phyloP scores from a whole-genome alignment of 2,888 invertebrate genomes.

The Hydriomena furcata region DNA sequence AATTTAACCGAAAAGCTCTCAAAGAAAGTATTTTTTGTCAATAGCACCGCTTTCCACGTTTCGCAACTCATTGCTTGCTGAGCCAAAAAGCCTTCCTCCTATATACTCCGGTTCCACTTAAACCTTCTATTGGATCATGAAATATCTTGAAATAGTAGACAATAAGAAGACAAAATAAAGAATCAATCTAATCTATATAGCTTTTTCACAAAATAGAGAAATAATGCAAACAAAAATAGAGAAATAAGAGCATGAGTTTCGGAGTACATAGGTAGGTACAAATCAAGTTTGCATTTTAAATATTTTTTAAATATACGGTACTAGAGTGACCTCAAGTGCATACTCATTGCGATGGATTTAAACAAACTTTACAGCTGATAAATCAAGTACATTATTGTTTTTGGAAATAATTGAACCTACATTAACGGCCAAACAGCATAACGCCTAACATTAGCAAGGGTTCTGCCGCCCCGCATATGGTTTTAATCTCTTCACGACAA shows the following conservation, averaged over 20 bases:
- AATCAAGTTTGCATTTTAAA: no score
- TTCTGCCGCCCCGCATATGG: conserved; percentile 41
- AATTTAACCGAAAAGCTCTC: conserved; percentile 25
- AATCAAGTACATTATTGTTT: conserved; percentile 1
- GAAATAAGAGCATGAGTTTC: no score
- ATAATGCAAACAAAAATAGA: no score
- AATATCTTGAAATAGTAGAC: conserved; percentile 12
- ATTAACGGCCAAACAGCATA: conserved; percentile 37
- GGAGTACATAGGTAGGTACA: no score
- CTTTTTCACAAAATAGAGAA: no score
- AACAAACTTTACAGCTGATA: neutral
- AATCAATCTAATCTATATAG: neutral
- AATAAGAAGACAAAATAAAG: neutral
- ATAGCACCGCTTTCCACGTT: conserved; percentile 22
- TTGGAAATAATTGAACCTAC: conserved; percentile 11
- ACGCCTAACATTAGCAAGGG: conserved; percentile 45
- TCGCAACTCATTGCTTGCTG: conserved; percentile 28
- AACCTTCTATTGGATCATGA: conserved; percentile 22
- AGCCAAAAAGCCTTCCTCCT: conserved; percentile 25
- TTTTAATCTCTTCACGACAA: conserved; percentile 45
- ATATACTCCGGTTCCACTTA: conserved; percentile 27
- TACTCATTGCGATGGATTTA: no score
- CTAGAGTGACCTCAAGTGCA: no score
- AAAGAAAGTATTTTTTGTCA: conserved; percentile 28
- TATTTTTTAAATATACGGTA: no score